Evolutionary conservation across 2,113 vertebrate genomes (phyloP).

Genomic region (Phodopus roborovskii): DNA sequence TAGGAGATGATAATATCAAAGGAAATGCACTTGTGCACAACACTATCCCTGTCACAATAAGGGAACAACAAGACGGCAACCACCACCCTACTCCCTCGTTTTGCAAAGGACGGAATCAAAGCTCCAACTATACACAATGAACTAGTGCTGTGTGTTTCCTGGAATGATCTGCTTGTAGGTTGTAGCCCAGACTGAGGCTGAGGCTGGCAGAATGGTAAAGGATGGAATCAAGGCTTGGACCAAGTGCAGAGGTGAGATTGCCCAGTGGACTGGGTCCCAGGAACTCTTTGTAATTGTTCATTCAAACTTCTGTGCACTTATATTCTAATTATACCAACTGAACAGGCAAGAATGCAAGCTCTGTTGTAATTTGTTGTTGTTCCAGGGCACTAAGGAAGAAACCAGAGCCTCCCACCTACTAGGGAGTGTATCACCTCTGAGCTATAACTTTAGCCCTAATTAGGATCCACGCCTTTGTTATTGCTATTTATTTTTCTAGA

Average conservation of each 20-base stretch:
- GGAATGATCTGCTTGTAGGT: neutral
- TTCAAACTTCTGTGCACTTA: neutral
- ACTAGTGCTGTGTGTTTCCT: neutral
- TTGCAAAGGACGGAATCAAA: neutral
- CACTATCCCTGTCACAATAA: accelerated
- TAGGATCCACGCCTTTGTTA: neutral
- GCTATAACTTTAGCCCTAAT: neutral
- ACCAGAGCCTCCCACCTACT: neutral
- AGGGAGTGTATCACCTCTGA: neutral
- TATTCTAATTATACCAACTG: neutral
- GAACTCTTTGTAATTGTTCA: neutral
- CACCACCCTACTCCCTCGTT: too few species aligned
- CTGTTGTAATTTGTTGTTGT: neutral
- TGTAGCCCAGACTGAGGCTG: neutral
- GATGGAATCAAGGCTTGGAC: accelerated
- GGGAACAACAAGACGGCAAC: neutral
- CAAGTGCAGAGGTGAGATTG: neutral
- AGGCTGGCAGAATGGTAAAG: neutral
- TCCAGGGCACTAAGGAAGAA: neutral
- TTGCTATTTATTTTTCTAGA: neutral
- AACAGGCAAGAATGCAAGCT: neutral
- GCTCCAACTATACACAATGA: neutral
- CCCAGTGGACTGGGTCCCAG: accelerated
- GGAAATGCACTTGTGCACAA: neutral
- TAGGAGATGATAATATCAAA: neutral